Percentiles rank a stretch among this genome's conserved stretches.
Evolutionary conservation across 2,888 invertebrate genomes (phyloP).

Genomic region (Cheilosia impressa): DNA sequence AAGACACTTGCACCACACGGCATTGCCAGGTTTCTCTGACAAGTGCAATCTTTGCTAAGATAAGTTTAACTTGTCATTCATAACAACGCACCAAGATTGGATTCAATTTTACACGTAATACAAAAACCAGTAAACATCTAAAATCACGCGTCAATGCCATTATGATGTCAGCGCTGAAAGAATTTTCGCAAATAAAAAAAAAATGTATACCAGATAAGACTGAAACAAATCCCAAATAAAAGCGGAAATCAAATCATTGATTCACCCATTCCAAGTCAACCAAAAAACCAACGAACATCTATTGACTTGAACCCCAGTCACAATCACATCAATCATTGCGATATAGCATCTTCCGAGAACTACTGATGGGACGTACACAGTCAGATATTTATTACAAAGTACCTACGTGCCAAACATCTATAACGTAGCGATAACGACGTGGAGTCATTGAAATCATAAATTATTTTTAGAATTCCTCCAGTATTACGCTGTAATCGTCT

Average conservation of each 20-base stretch:
- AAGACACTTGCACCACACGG: too few relatives aligned
- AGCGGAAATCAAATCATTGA: slow-evolving; percentile 45
- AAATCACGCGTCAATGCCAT: background rate
- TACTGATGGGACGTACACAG: slow-evolving; percentile 1
- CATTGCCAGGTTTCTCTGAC: too few relatives aligned
- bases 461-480: slow-evolving; percentile 31
- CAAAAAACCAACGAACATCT: background rate
- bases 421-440: slow-evolving; percentile 1
- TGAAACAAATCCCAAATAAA: background rate
- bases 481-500: background rate
- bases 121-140: background rate
- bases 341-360: slow-evolving; percentile 47
- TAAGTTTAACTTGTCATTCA: background rate
- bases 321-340: slow-evolving; percentile 47
- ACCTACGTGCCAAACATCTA: slow-evolving; percentile 15
- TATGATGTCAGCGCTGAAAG: slow-evolving; percentile 27
- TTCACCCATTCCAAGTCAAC: slow-evolving; percentile 18
- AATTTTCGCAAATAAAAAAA: slow-evolving; percentile 26
- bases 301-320: slow-evolving; percentile 41
- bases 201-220: slow-evolving; percentile 14
- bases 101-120: too few relatives aligned
- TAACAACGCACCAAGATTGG: background rate
- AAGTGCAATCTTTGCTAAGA: too few relatives aligned
- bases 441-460: slow-evolving; percentile 49
- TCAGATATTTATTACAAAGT: background rate